Conservation (phyloP, 2,113 vertebrate species). For the Hucho hucho region DNA sequence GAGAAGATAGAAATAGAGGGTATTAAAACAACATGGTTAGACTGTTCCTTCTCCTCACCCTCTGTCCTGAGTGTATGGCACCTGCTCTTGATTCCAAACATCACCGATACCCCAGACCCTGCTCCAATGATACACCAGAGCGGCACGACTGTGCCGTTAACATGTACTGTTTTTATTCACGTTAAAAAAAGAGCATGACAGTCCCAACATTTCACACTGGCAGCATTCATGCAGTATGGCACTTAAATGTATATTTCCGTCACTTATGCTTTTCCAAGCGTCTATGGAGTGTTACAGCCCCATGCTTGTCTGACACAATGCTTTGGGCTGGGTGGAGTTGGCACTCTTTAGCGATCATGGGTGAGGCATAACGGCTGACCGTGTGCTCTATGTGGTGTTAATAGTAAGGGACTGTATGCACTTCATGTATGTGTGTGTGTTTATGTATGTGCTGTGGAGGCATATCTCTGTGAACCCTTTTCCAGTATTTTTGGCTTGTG, state of each 20-base stretch:
- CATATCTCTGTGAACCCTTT: not conserved
- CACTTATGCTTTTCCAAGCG: not conserved
- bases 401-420: not conserved
- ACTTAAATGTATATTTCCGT: not conserved
- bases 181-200: not conserved
- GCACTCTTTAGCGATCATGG: too few relatives aligned
- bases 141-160: constrained; percentile 3
- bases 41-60: not conserved
- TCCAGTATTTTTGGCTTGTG: not conserved
- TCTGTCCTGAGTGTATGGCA: not conserved
- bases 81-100: not conserved
- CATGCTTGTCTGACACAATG: not conserved
- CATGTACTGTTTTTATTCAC: not conserved
- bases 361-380: too few relatives aligned
- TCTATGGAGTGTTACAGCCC: not conserved
- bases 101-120: not conserved
- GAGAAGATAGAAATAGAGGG: not conserved
- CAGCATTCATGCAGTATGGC: not conserved
- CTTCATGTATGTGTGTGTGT: not conserved
- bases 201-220: constrained; percentile 31
- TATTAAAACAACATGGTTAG: not conserved
- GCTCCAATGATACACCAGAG: not conserved
- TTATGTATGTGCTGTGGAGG: constrained; percentile 28
- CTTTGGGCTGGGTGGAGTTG: too few relatives aligned
- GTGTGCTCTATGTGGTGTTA: too few relatives aligned